These are phyloP conservation scores for Daptonema setosum DNA, from an alignment of 2,888 invertebrate species.

Conservation along the genomic window DNA sequence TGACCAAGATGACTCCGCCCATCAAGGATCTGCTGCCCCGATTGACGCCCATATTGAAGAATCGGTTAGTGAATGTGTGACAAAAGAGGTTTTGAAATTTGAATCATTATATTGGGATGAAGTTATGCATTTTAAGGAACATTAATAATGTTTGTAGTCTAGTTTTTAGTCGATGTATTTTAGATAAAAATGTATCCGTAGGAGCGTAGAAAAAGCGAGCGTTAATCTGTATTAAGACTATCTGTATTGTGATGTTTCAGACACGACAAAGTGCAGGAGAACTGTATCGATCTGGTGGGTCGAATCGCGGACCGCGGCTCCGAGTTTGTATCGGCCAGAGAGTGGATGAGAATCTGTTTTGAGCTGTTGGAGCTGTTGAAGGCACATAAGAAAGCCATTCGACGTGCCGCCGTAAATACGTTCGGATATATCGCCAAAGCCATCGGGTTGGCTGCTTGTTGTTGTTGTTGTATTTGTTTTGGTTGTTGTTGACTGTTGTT, in stretches of 20 bases:
- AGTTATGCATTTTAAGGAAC: too few species aligned
- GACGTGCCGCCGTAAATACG: conserved; percentile 94
- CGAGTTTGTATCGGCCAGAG: conserved; percentile 90
- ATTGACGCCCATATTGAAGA: conserved; percentile 88
- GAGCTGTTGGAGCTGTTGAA: conserved; percentile 83
- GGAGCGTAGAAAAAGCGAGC: too few species aligned
- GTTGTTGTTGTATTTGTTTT: background rate
- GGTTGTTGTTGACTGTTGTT: background rate
- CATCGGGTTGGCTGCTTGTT: conserved; percentile 45
- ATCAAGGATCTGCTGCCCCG: conserved; percentile 92
- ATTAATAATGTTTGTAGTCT: too few species aligned
- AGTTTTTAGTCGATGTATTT: too few species aligned
- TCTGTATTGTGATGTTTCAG: too few species aligned
- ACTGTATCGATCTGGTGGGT: conserved; percentile 96
- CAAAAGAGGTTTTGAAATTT: too few species aligned
- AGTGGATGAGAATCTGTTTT: conserved; percentile 99
- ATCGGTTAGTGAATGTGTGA: conserved; percentile 55
- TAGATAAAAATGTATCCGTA: too few species aligned
- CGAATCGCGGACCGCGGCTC: conserved; percentile 95
- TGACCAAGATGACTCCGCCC: conserved; percentile 99
- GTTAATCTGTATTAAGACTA: too few species aligned
- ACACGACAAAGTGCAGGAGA: conserved; percentile 76
- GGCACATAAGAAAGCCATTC: conserved; percentile 95
- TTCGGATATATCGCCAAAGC: conserved; percentile 99
- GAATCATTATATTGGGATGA: too few species aligned